phyloP scores from a whole-genome alignment of 2,797 vertebrate species.

The Hippopotamyrus pictus region DNA sequence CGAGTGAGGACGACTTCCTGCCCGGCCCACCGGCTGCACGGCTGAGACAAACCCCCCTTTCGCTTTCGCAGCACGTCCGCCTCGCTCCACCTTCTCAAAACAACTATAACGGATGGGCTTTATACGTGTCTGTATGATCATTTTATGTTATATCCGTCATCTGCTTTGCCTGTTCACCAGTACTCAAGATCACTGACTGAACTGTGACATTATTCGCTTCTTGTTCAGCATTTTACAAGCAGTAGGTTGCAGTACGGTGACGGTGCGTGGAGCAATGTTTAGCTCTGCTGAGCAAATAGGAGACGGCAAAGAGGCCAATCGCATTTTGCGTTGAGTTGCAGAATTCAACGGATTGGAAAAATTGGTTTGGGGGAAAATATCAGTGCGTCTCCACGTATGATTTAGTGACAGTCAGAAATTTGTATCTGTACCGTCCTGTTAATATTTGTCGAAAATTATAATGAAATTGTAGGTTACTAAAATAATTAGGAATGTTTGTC shows the following conservation, averaged over 20 bases:
- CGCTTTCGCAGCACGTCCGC: not conserved
- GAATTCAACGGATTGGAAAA: not conserved
- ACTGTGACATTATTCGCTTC: not conserved
- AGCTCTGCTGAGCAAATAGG: not conserved
- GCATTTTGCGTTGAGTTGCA: not conserved
- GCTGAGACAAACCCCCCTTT: not conserved
- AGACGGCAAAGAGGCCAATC: not conserved
- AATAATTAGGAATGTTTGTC: not conserved
- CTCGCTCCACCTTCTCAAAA: not conserved
- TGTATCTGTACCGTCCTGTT: not conserved
- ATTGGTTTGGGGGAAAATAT: not conserved
- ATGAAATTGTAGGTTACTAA: not conserved
- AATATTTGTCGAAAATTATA: not conserved
- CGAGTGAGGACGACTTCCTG: constrained; percentile 9
- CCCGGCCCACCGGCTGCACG: not conserved
- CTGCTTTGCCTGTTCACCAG: not conserved
- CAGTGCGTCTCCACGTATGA: not conserved
- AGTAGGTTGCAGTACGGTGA: not conserved
- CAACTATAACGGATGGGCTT: not conserved
- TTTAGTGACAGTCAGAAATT: not conserved
- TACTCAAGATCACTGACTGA: not conserved
- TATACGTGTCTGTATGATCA: not conserved
- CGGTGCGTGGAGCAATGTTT: not conserved
- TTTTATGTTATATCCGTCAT: not conserved
- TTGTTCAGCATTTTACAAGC: not conserved